Evolutionary conservation across 2,797 vertebrate genomes (phyloP), one percentile per base, ranked within the genome.

Genomic region (Kryptopterus vitreolus): DNA sequence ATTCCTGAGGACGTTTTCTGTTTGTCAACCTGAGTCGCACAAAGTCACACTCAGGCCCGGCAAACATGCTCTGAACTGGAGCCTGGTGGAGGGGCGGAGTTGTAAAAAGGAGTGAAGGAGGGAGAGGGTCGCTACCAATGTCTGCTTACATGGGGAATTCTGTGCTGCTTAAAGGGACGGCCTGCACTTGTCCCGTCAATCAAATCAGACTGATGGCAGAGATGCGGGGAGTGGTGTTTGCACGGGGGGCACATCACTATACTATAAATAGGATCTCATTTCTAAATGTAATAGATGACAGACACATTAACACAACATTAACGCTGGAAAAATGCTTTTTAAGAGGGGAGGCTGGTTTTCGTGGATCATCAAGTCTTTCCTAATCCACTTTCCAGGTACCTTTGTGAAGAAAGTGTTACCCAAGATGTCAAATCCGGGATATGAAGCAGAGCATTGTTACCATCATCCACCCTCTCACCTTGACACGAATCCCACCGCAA

Each of bases 161-260:
- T 85, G 85, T 87, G 79, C 84, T 86, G 83, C 89, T 88, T 12
- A 43, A 90, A 88, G 89, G 92, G 90, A 90, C 89, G 89, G 83
- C 86, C 88, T 86, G 93, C 94, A 95, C 93, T 92, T 94, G 94
- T 92, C 90, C 92, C 92, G 92, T 94, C 94, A 93, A 88, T 95
- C 94, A 93, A 87, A 86, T 81, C 85, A 87, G 75, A 89, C 52
- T 57, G 62, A 66, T 55, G 86, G 84, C 86, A 85, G 82, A 82
- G 78, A 50, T n/a, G 33, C 12, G 52, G 66, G n/a, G 85, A 85
- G 87, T 82, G 88, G 84, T 3, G 50, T 53, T 43, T n/a, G n/a
- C n/a, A n/a, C n/a, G n/a, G 29, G 77, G 46, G 50, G 58, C 29
- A 71, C 90, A 92, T 90, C 92, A 88, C 86, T 77, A 81, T 65